Percentiles rank a stretch among this genome's conserved stretches.
These are phyloP conservation scores for Tanaodytes sp. DNA, from an alignment of 2,888 invertebrate species.

Conservation along the genomic window DNA sequence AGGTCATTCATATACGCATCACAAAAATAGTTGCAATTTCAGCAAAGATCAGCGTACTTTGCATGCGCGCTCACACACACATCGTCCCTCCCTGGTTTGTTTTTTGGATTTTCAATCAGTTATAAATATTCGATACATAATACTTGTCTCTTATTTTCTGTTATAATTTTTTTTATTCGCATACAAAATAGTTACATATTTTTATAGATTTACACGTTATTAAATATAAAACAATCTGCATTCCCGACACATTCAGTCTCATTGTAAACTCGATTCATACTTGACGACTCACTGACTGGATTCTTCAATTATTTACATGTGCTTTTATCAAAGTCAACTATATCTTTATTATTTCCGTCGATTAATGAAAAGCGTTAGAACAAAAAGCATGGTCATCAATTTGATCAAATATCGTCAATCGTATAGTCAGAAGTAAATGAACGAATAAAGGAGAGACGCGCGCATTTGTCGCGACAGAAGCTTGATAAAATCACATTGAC, in stretches of 20 bases:
- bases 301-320: conserved; percentile 20
- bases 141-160: conserved; percentile 37
- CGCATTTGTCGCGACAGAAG: conserved; percentile 25
- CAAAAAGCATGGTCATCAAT: no score
- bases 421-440: background rate
- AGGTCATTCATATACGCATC: conserved; percentile 52
- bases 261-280: conserved; percentile 2
- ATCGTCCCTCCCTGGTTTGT: conserved; percentile 29
- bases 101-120: conserved; percentile 1
- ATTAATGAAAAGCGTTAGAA: no score
- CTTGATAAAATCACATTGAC: conserved; percentile 45
- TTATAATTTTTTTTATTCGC: conserved; percentile 1
- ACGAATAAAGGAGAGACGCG: conserved; percentile 38
- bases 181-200: conserved; percentile 29
- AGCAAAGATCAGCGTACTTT: conserved; percentile 34
- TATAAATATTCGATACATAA: conserved; percentile 37
- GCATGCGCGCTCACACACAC: conserved; percentile 23
- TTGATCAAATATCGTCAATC: background rate
- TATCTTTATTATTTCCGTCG: no score
- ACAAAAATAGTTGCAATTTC: conserved; percentile 50
- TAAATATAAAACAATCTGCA: conserved; percentile 13
- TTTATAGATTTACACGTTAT: background rate
- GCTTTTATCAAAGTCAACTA: conserved; percentile 3
- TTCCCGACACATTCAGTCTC: conserved; percentile 30
- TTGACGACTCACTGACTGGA: conserved; percentile 10